phyloP scores from a whole-genome alignment of 2,888 invertebrate species.

The Drosophila pegasa region DNA sequence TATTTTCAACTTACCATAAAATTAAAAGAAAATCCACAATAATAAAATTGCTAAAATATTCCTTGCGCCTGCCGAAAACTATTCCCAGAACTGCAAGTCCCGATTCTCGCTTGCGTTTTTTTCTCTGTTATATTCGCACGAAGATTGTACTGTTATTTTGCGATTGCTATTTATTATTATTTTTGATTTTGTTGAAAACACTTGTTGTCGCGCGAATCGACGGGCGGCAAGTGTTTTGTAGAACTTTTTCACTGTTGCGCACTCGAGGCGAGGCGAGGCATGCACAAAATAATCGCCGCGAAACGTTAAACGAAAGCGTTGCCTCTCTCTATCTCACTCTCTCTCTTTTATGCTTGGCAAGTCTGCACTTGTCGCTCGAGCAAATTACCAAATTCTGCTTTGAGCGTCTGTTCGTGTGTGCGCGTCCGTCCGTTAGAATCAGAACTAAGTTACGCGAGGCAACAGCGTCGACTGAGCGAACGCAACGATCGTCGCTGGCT shows the following conservation, averaged over 20 bases:
- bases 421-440: constrained; percentile 62
- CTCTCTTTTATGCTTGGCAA: neutral
- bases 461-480: constrained; percentile 46
- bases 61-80: constrained; percentile 11
- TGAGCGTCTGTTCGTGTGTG: neutral
- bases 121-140: constrained; percentile 6
- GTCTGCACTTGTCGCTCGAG: constrained; percentile 50
- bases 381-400: constrained; percentile 50
- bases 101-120: constrained; percentile 1
- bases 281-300: constrained; percentile 26
- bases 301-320: constrained; percentile 37
- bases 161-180: neutral
- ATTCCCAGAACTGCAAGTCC: constrained; percentile 38
- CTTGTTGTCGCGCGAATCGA: constrained; percentile 63
- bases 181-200: constrained; percentile 26
- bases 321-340: constrained; percentile 7
- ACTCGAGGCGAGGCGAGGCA: constrained; percentile 28
- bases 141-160: constrained; percentile 20
- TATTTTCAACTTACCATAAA: constrained; percentile 68
- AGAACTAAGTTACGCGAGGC: constrained; percentile 53
- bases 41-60: constrained; percentile 15
- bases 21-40: constrained; percentile 39
- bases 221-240: constrained; percentile 64
- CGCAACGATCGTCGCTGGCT: constrained; percentile 41
- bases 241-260: constrained; percentile 59